Percentiles rank a stretch among this genome's conserved stretches.
These are phyloP conservation scores for Neodiprion pinetum DNA, from an alignment of 1,140 invertebrate species.

Conservation along the genomic window DNA sequence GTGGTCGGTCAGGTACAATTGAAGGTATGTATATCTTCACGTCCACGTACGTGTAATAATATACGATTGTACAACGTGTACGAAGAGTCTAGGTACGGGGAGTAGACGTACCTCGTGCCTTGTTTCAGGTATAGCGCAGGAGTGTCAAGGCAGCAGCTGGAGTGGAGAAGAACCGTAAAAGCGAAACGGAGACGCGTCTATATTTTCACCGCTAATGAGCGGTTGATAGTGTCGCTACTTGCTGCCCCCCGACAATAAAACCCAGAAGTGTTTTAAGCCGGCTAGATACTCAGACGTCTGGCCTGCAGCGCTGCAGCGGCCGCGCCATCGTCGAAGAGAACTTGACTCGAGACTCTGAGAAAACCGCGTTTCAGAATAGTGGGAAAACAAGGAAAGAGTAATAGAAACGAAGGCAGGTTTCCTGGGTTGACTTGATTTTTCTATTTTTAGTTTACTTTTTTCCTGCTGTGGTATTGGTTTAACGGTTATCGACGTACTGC, in stretches of 20 bases:
- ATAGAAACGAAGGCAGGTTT: no score
- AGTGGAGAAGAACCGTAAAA: background rate
- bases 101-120: background rate
- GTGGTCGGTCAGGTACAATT: constrained; percentile 1
- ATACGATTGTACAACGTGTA: no score
- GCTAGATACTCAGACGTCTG: background rate
- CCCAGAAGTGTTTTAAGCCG: no score
- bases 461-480: no score
- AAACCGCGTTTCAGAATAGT: background rate
- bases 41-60: background rate
- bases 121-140: background rate
- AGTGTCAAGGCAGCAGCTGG: background rate
- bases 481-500: no score
- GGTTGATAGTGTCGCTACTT: background rate
- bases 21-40: background rate
- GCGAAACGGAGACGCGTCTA: background rate
- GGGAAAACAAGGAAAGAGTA: no score
- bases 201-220: background rate
- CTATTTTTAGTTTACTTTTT: no score
- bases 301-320: background rate
- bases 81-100: background rate
- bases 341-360: background rate
- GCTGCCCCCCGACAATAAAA: no score
- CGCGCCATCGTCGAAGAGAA: background rate
- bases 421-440: no score